phyloP scores from a whole-genome alignment of 2,888 invertebrate genomes.

The Apotomis betuletana region DNA sequence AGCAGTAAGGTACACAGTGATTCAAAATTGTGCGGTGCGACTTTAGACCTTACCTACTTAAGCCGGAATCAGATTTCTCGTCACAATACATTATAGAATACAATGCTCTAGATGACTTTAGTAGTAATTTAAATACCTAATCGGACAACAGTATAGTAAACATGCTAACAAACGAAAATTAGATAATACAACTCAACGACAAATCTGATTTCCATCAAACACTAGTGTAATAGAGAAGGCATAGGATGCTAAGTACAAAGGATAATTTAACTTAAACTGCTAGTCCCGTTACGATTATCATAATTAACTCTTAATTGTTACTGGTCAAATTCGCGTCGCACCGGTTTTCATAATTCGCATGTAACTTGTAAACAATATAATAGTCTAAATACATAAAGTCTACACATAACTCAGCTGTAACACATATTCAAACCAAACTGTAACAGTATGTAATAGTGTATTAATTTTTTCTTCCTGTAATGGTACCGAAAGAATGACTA shows the following conservation, averaged over 20 bases:
- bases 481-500: conserved; percentile 81
- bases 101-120: conserved; percentile 39
- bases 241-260: conserved; percentile 82
- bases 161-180: conserved; percentile 37
- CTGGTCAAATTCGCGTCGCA: conserved; percentile 76
- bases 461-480: conserved; percentile 82
- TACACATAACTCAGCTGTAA: conserved; percentile 82
- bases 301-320: conserved; percentile 60
- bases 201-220: conserved; percentile 77
- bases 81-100: conserved; percentile 33
- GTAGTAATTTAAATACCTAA: conserved; percentile 41
- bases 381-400: conserved; percentile 75
- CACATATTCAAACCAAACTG: conserved; percentile 83
- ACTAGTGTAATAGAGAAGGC: conserved; percentile 79
- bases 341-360: conserved; percentile 81
- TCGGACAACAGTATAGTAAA: conserved; percentile 42
- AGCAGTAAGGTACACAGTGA: conserved; percentile 81
- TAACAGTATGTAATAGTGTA: conserved; percentile 82
- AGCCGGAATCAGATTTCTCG: conserved; percentile 71
- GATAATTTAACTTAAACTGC: conserved; percentile 77
- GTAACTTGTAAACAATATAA: conserved; percentile 78
- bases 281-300: conserved; percentile 76
- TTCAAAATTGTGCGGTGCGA: conserved; percentile 76
- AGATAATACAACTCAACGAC: conserved; percentile 52
- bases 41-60: conserved; percentile 67